Conservation (phyloP, 2,113 vertebrate species). For the Scortum barcoo region DNA sequence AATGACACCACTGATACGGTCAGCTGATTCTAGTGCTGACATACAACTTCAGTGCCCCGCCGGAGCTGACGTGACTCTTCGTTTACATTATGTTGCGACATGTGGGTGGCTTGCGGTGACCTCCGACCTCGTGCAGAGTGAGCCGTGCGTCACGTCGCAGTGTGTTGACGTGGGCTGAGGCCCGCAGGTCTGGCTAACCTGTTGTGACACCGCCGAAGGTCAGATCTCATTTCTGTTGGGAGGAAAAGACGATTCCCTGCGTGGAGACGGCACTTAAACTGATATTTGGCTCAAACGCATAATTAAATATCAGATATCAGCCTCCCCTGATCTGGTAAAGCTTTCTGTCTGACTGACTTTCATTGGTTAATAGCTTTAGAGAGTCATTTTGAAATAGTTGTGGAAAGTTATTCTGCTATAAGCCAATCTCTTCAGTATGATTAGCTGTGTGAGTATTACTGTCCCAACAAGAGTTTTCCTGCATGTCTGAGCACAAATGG, state of each 20-base stretch:
- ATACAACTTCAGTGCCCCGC: conserved; percentile 17
- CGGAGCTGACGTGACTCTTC: conserved; percentile 33
- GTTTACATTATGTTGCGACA: conserved; percentile 51
- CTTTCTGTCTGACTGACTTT: background rate
- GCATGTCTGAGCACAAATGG: background rate
- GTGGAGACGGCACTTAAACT: background rate
- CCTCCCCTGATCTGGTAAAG: background rate
- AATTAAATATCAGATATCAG: background rate
- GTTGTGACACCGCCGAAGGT: conserved; percentile 47
- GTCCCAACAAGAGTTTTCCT: background rate
- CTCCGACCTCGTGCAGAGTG: conserved; percentile 41
- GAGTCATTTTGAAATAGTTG: too few relatives aligned
- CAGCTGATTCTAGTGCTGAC: conserved; percentile 36
- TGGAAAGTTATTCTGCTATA: too few relatives aligned
- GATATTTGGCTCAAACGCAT: background rate
- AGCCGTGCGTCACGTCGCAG: conserved; percentile 34
- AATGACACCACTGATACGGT: conserved; percentile 30
- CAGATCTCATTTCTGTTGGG: conserved; percentile 12
- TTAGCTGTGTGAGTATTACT: conserved; percentile 5
- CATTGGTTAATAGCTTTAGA: background rate
- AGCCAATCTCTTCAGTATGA: background rate
- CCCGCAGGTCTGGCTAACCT: conserved; percentile 21
- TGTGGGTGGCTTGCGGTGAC: conserved; percentile 34
- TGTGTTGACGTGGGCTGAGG: conserved; percentile 55
- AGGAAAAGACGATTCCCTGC: background rate